Base-by-base conservation (phyloP, 2,113 vertebrate genomes). In the Cichladusa arquata region DNA sequence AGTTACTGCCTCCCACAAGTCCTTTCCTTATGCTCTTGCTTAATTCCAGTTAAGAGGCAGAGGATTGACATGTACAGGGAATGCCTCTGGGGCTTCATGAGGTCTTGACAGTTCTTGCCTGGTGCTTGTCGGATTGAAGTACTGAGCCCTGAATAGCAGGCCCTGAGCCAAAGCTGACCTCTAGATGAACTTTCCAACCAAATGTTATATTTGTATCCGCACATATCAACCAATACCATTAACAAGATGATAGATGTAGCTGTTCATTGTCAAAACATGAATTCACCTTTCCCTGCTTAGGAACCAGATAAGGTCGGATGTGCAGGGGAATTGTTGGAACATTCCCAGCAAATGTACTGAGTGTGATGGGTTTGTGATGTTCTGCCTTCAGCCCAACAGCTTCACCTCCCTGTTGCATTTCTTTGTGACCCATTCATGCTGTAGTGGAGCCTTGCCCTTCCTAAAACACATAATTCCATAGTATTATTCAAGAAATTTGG, bases 301-400 rank as follows among this genome's bases (percentile, higher is more conserved):
- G 45, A 69, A 33, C 22, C 0, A 0, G 14, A 15, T 20, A 60
- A 45, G 8, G 38, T 26, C 1, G 2, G 26, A 23, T 0, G 0
- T 47, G 48, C 10, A 5, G 25, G 12, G 33, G 19, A 50, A n/a
- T 25, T 17, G 11, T 9, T 71, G 84, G 34, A 72, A 31, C 33
- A 13, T 70, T 38, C 44, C 47, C 29, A 86, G 53, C 22, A 26
- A 58, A 45, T 51, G 42, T 6, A 9, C 18, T 0, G 54, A 53
- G n/a, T 3, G 31, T 44, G 31, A 19, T 48, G 65, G 61, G 31
- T 19, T 44, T 65, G 71, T 1, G 8, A 5, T 19, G 2, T 53
- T 38, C 53, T 85, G 7, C 54, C 38, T 51, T 53, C 36, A 53
- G 57, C 20, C 31, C 44, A 8, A 23, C 16, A 8, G 42, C 61